These are phyloP conservation scores for Rhabdophis nuchalis DNA, from an alignment of 2,797 vertebrate species.

Conservation along the genomic window DNA sequence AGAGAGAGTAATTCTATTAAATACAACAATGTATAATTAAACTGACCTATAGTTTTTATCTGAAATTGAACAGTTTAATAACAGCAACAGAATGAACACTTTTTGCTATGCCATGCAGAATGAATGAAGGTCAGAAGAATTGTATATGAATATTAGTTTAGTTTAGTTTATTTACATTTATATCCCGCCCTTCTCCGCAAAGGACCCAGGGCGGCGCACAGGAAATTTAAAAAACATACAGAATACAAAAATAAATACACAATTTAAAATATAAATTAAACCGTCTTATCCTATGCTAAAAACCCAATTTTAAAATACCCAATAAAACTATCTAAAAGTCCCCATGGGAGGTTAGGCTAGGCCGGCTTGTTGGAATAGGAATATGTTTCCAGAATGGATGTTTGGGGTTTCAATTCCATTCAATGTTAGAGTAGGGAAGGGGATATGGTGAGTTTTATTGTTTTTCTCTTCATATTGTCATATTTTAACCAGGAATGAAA, in stretches of 20 bases:
- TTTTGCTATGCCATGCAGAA: not conserved
- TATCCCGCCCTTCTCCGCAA: too few species aligned
- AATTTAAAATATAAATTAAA: too few species aligned
- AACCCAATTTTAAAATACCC: too few species aligned
- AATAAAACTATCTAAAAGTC: too few species aligned
- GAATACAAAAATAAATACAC: too few species aligned
- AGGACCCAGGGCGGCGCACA: too few species aligned
- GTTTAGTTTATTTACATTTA: too few species aligned
- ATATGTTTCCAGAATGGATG: not conserved
- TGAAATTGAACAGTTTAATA: not conserved
- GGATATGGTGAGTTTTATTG: not conserved
- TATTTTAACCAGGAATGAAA: not conserved
- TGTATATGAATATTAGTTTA: not conserved
- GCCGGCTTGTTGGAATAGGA: too few species aligned
- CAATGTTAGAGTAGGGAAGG: not conserved
- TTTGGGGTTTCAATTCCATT: not conserved
- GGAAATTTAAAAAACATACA: too few species aligned
- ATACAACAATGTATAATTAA: not conserved
- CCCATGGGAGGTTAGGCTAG: too few species aligned
- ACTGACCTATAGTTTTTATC: not conserved
- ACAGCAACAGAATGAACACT: not conserved
- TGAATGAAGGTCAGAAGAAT: not conserved
- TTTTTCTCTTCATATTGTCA: not conserved
- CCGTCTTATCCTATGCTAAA: too few species aligned
- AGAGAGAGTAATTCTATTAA: not conserved